Base-by-base conservation (phyloP, 2,113 vertebrate genomes). In the Leptosomus discolor region DNA sequence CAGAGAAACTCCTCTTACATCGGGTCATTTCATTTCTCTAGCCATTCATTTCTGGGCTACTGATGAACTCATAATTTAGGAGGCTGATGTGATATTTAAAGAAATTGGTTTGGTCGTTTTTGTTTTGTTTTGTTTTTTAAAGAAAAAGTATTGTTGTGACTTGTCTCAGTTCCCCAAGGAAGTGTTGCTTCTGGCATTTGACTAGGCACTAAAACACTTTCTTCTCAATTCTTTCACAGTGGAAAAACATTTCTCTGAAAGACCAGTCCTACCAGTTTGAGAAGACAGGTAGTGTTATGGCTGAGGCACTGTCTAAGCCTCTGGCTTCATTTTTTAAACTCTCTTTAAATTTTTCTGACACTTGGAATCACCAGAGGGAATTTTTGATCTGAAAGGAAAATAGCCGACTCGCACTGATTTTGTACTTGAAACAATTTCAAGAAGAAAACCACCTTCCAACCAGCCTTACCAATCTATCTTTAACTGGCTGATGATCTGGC, bases 351-450 rank as follows among this genome's bases (percentile, higher is more conserved):
- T 88, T 60, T 92, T 83, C 57, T 92, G 87, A 61, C 19, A 24
- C 43, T 39, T 2, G 0, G 36, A 46, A 24, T 65, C 53, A 43
- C 50, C 45, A 53, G 21, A 34, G 57, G 53, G 60, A 60, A 39
- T 46, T 43, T 85, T 43, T 61, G 39, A 60, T 85, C 48, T 48
- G 65, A 87, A 87, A 23, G 39, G 29, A 24, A 13, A 57, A 36
- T 30, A 80, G 39, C n/a, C 0, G 6, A 9, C 39, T 74, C 3
- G 0, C 15, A 0, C 30, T 15, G 21, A 24, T 65, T 69, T 67
- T 50, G 36, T 36, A 7, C 29, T 70, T 45, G 64, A 87, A 26
- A 17, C 23, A n/a, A 12, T 36, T 78, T 39, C 29, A 51, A 34
- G 85, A 71, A 23, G 64, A 86, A 65, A 89, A 34, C 3, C 80